These are phyloP conservation scores for Neosalanx taihuensis DNA, from an alignment of 2,797 vertebrate species.

Conservation along the genomic window DNA sequence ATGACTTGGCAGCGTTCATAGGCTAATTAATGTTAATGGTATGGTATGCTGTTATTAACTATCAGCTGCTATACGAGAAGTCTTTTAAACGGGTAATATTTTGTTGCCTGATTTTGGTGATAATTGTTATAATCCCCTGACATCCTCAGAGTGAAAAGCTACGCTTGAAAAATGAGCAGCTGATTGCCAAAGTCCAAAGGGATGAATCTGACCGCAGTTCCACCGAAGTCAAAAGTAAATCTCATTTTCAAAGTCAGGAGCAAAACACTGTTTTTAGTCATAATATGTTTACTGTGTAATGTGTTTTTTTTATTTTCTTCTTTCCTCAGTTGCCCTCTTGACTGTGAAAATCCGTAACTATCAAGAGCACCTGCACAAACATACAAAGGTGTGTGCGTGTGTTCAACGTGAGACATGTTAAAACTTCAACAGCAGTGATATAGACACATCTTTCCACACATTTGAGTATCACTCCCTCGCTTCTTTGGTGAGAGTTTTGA, in stretches of 20 bases:
- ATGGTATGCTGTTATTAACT: slow-evolving; percentile 14
- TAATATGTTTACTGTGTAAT: neutral
- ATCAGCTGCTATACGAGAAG: neutral
- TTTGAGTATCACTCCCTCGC: slow-evolving; percentile 41
- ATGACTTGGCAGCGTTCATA: no score
- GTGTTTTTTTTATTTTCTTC: slow-evolving; percentile 28
- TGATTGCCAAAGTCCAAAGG: slow-evolving; percentile 83
- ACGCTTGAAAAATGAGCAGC: slow-evolving; percentile 80
- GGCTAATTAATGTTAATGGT: no score
- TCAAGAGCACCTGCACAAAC: slow-evolving; percentile 86
- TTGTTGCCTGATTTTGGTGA: neutral
- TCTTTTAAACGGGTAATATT: neutral
- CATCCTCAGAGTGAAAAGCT: slow-evolving; percentile 83
- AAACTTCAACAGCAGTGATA: neutral
- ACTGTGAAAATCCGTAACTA: slow-evolving; percentile 84
- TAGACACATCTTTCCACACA: slow-evolving; percentile 28
- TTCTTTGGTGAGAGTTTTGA: slow-evolving; percentile 33
- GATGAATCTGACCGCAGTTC: slow-evolving; percentile 79
- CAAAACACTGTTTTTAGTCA: slow-evolving; percentile 2
- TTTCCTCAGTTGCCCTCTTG: slow-evolving; percentile 80
- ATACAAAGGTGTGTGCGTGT: slow-evolving; percentile 80
- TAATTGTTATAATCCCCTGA: slow-evolving; percentile 7
- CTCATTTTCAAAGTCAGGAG: neutral
- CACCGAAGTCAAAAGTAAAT: slow-evolving; percentile 80
- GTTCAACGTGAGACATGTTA: neutral